These are phyloP conservation scores for Crocallis elinguaria DNA, from an alignment of 2,888 invertebrate genomes.

Conservation along the genomic window DNA sequence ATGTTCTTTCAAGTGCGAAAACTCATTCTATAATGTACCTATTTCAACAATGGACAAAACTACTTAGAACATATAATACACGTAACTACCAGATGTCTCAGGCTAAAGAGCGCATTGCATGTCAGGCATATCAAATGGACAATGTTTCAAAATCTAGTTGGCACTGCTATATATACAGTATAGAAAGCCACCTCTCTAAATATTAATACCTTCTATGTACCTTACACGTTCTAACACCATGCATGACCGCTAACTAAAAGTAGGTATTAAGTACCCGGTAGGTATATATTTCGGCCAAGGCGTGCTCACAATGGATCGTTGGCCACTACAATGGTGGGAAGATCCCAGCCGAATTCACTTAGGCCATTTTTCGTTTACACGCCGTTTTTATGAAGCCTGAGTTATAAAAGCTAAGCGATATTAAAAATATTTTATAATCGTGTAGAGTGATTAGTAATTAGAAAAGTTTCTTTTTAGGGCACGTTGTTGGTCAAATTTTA, in stretches of 20 bases:
- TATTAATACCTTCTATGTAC: neutral
- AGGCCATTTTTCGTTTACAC: conserved; percentile 55
- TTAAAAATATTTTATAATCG: neutral
- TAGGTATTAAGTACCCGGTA: neutral
- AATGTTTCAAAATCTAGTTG: too few relatives aligned
- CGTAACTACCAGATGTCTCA: too few relatives aligned
- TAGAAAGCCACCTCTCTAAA: neutral
- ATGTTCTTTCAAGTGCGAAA: too few relatives aligned
- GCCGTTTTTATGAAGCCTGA: conserved; percentile 30
- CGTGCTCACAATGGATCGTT: conserved; percentile 56
- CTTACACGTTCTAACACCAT: neutral
- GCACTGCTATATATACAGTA: too few relatives aligned
- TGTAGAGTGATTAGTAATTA: too few relatives aligned
- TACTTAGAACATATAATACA: too few relatives aligned
- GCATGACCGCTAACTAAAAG: conserved; percentile 2
- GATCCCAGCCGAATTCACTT: conserved; percentile 59
- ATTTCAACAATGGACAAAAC: too few relatives aligned
- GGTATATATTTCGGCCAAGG: conserved; percentile 66
- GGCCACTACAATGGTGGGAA: conserved; percentile 64
- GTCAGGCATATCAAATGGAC: too few relatives aligned
- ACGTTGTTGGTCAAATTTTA: too few relatives aligned
- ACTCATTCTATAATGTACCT: too few relatives aligned
- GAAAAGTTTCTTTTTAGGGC: neutral
- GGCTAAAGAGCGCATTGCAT: too few relatives aligned
- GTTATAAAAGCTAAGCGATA: neutral